Base-by-base conservation (phyloP, 2,888 invertebrate species). In the Dione vanillae region DNA sequence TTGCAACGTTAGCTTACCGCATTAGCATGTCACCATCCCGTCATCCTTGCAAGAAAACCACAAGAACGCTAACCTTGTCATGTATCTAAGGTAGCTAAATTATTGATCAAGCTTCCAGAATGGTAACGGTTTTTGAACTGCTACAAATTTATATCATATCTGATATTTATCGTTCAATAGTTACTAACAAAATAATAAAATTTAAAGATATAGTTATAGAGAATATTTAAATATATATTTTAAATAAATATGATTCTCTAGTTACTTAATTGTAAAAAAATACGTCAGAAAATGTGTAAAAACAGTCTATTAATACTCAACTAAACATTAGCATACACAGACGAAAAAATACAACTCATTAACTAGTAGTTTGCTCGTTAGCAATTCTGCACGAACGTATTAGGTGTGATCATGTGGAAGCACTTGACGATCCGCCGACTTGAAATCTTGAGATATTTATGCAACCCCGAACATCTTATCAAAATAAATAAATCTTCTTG, bases 291-390 rank as follows among this genome's bases (percentile, higher is more conserved):
- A n/a, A n/a, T n/a, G n/a, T n/a, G n/a, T n/a, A n/a, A n/a, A n/a
- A n/a, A n/a, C n/a, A n/a, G n/a, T n/a, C n/a, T n/a, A n/a, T n/a
- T n/a, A n/a, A n/a, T n/a, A n/a, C n/a, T n/a, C n/a, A n/a, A n/a
- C 45, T 35, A 61, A 27, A 45, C 43, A 27, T 76, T 74, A 77
- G 72, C 73, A 72, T 74, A 62, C 61, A 58, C 62, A 65, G 59
- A 74, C 70, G 72, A 74, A 74, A 79, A 78, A 76, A 72, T 73
- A 74, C 69, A 71, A 78, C 75, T 79, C 77, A 77, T 79, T 78
- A 77, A 74, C 75, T 75, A 65, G 74, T 74, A 77, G 77, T 79
- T 79, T 67, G 74, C 77, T 79, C 78, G 77, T 80, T 79, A 80
- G 76, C 77, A 77, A 78, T 79, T 78, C 77, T 76, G 76, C 58